Conservation (phyloP, 2,888 invertebrate species). For the Caenorhabditis zanzibari region DNA sequence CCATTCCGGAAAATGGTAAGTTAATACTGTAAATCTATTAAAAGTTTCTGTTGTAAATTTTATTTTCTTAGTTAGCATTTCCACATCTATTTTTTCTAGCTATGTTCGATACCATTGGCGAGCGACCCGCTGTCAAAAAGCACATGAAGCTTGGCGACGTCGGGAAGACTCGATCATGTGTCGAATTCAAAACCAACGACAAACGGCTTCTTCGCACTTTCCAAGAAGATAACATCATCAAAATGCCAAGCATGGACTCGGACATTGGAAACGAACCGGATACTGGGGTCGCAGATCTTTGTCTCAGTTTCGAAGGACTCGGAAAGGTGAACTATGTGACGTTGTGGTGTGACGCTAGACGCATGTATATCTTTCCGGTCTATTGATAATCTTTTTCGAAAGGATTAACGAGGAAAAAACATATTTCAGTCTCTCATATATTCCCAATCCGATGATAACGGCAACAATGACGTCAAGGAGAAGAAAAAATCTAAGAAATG, state of each 20-base stretch:
- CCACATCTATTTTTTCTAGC: conserved; percentile 37
- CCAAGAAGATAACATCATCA: conserved; percentile 71
- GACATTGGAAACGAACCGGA: conserved; percentile 61
- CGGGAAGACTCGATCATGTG: conserved; percentile 70
- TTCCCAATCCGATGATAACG: conserved; percentile 39
- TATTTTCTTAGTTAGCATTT: neutral
- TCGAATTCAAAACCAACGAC: conserved; percentile 68
- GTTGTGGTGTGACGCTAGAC: neutral
- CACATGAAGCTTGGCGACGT: conserved; percentile 67
- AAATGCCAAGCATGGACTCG: conserved; percentile 74
- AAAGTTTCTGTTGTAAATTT: too few relatives aligned
- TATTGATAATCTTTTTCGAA: conserved; percentile 13
- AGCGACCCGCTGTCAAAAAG: conserved; percentile 66
- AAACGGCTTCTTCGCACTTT: conserved; percentile 70
- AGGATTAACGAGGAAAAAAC: conserved; percentile 26
- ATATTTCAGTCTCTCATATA: conserved; percentile 60
- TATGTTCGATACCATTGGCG: conserved; percentile 69
- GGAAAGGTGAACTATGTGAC: conserved; percentile 51
- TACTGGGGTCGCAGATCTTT: conserved; percentile 54
- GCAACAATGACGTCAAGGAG: conserved; percentile 39
- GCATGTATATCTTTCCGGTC: neutral
- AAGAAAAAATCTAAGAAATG: conserved; percentile 47
- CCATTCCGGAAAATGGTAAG: conserved; percentile 67
- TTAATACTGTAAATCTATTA: neutral
- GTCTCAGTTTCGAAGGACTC: conserved; percentile 57